A percentile compares a stretch with the other conserved stretches of the same genome.
Evolutionary conservation across 30 jellyfish, hydroid and myxozoan genomes (phyloP).

Genomic region (Cassiopea andromeda): DNA sequence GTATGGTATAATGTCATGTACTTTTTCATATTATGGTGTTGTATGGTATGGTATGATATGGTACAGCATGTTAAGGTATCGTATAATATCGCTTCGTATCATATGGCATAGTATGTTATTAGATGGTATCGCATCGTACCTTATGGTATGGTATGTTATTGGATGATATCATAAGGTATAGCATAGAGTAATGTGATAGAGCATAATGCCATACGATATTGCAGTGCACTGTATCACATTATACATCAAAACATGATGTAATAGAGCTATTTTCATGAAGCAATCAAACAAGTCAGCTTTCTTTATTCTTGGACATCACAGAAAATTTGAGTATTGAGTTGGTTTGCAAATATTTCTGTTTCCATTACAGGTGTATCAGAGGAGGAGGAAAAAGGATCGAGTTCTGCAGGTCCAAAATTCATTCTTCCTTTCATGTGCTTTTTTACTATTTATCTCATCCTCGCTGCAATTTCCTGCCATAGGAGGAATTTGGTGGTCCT

Average conservation of each 20-base stretch:
- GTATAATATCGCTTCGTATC: background rate
- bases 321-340: too few relatives aligned
- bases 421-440: background rate
- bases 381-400: slow-evolving; percentile 76
- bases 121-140: background rate
- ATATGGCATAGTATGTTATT: background rate
- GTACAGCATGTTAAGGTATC: background rate
- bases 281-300: background rate
- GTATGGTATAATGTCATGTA: too few relatives aligned
- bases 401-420: slow-evolving; percentile 26
- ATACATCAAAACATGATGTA: too few relatives aligned
- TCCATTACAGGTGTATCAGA: slow-evolving; percentile 74
- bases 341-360: background rate
- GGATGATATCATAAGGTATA: background rate
- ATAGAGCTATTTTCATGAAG: background rate
- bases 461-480: too few relatives aligned
- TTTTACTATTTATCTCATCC: too few relatives aligned
- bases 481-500: too few relatives aligned
- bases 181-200: background rate
- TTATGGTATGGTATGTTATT: background rate
- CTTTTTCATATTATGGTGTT: too few relatives aligned
- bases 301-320: background rate
- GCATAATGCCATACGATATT: background rate
- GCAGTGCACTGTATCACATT: background rate
- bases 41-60: background rate